Evolutionary conservation across 2,888 invertebrate species (phyloP).

Genomic region (Julus scanicus): DNA sequence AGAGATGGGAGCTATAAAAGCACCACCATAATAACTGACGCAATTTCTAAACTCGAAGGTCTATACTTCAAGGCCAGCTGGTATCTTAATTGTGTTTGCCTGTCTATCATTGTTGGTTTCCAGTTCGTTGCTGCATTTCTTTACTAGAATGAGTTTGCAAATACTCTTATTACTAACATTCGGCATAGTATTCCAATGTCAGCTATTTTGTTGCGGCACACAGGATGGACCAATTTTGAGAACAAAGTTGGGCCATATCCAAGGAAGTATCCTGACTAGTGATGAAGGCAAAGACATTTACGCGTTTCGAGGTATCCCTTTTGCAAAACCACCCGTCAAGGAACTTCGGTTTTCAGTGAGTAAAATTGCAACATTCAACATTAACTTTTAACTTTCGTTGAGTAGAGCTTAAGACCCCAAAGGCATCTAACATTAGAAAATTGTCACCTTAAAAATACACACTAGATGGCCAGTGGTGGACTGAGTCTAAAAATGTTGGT

Average conservation of each 20-base stretch:
- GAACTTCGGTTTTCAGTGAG: not conserved
- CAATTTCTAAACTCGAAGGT: not conserved
- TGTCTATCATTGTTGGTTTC: not conserved
- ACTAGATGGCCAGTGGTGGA: no score
- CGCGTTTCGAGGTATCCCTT: slow-evolving; percentile 26
- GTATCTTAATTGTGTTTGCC: not conserved
- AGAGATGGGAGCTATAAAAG: not conserved
- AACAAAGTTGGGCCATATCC: not conserved
- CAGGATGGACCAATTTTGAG: not conserved
- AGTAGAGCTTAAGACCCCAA: no score
- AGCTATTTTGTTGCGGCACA: not conserved
- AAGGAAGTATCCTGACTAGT: slow-evolving; percentile 1
- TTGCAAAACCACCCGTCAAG: not conserved
- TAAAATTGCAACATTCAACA: not conserved
- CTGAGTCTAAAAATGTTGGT: no score
- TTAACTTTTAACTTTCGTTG: no score
- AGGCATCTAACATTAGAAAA: no score
- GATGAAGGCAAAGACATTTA: not conserved
- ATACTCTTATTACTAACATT: not conserved
- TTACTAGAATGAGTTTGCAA: not conserved
- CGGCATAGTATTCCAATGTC: not conserved
- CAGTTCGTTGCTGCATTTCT: not conserved
- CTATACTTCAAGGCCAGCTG: not conserved
- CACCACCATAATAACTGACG: not conserved
- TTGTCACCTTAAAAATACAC: no score